Conservation (phyloP, 2,797 vertebrate species). For the Xiphorhynchus erythropygius region DNA sequence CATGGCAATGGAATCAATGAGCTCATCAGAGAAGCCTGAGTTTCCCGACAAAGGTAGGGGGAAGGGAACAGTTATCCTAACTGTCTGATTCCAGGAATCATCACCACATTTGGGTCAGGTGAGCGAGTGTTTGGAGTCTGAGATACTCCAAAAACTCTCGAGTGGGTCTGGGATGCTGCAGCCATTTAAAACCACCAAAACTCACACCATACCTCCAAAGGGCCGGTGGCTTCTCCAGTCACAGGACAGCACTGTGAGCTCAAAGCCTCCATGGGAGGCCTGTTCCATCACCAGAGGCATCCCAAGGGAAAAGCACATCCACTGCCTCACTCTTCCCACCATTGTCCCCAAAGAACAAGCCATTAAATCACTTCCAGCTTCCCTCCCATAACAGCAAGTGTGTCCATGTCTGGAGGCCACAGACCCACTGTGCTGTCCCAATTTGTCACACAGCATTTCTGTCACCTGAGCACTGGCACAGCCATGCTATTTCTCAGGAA, state of each 20-base stretch:
- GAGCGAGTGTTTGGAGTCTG: neutral
- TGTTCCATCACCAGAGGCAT: neutral
- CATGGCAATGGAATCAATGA: neutral
- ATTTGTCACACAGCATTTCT: neutral
- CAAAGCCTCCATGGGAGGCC: rapidly evolving
- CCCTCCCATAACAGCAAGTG: rapidly evolving
- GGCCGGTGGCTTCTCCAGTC: rapidly evolving
- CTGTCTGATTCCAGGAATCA: neutral
- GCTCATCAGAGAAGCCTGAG: neutral
- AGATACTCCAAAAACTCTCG: neutral
- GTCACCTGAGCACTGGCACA: neutral
- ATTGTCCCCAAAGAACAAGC: neutral
- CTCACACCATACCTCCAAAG: neutral
- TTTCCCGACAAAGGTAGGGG: neutral
- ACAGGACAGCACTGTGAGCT: neutral
- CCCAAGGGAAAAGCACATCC: neutral
- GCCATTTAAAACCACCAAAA: neutral
- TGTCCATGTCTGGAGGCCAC: neutral
- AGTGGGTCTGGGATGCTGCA: neutral
- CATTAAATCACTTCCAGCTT: neutral
- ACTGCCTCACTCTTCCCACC: neutral
- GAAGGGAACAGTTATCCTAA: neutral
- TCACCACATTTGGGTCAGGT: rapidly evolving
- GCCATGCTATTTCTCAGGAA: neutral
- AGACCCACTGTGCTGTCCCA: rapidly evolving